phyloP scores from a whole-genome alignment of 1,140 invertebrate species.

The Tribolium castaneum region DNA sequence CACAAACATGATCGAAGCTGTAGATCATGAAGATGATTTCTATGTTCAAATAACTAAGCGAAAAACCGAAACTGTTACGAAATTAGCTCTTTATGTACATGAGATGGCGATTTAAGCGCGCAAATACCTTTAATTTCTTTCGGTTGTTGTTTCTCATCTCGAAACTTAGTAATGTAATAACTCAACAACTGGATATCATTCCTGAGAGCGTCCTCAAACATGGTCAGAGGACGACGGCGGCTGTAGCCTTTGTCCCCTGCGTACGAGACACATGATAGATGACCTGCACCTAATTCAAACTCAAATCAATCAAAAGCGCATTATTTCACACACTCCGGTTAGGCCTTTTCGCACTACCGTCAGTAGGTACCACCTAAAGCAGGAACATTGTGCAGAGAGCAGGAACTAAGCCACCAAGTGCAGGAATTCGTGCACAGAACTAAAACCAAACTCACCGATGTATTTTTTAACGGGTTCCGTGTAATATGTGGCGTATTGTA shows the following conservation, averaged over 20 bases:
- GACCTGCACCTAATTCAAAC: slow-evolving; percentile 70
- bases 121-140: slow-evolving; percentile 38
- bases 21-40: neutral
- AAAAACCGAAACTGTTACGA: no score
- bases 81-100: neutral
- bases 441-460: slow-evolving; percentile 67
- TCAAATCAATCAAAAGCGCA: slow-evolving; percentile 14
- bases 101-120: neutral
- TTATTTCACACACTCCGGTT: neutral
- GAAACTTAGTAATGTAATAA: slow-evolving; percentile 64
- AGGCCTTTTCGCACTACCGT: neutral
- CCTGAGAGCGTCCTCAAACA: slow-evolving; percentile 67
- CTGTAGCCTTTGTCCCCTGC: slow-evolving; percentile 81
- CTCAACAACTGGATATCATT: slow-evolving; percentile 63
- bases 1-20: slow-evolving; percentile 33
- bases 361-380: neutral
- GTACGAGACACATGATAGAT: slow-evolving; percentile 82
- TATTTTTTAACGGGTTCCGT: slow-evolving; percentile 72
- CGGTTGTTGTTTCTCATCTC: slow-evolving; percentile 56
- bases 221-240: slow-evolving; percentile 75
- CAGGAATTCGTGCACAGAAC: neutral
- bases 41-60: no score
- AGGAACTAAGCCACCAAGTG: neutral
- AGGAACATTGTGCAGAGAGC: neutral
- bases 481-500: slow-evolving; percentile 71